Conservation (phyloP, 2,113 vertebrate genomes). For the Puma concolor region DNA sequence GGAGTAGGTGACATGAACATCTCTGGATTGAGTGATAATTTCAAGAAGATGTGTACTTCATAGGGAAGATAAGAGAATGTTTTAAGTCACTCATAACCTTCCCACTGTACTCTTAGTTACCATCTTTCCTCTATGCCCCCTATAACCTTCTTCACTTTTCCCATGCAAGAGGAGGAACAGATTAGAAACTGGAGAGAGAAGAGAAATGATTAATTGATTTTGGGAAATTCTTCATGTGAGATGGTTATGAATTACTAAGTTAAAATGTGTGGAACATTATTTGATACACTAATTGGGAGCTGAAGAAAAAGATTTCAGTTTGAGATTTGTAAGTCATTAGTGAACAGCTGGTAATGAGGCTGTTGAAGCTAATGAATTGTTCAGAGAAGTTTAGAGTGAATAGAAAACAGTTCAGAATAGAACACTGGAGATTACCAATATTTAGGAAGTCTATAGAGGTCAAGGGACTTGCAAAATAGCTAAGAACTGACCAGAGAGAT, state of each 20-base stretch:
- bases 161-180: background rate
- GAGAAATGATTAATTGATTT: background rate
- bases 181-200: background rate
- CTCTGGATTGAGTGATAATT: background rate
- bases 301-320: background rate
- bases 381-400: background rate
- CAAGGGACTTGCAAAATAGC: background rate
- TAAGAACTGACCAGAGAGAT: background rate
- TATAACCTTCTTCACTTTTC: background rate
- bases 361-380: background rate
- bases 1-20: background rate
- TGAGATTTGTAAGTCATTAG: conserved; percentile 3
- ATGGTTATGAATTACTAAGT: background rate
- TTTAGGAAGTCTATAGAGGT: background rate
- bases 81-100: background rate
- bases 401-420: background rate
- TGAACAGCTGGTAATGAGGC: background rate
- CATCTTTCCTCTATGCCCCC: background rate
- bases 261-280: background rate
- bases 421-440: background rate
- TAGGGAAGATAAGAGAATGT: background rate
- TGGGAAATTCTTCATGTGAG: background rate
- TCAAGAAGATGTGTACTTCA: background rate
- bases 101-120: background rate
- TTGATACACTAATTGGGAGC: background rate